A percentile compares a stretch with the other conserved stretches of the same genome.
Evolutionary conservation across 2,888 invertebrate genomes (phyloP).

Genomic region (Masnerella sp.): DNA sequence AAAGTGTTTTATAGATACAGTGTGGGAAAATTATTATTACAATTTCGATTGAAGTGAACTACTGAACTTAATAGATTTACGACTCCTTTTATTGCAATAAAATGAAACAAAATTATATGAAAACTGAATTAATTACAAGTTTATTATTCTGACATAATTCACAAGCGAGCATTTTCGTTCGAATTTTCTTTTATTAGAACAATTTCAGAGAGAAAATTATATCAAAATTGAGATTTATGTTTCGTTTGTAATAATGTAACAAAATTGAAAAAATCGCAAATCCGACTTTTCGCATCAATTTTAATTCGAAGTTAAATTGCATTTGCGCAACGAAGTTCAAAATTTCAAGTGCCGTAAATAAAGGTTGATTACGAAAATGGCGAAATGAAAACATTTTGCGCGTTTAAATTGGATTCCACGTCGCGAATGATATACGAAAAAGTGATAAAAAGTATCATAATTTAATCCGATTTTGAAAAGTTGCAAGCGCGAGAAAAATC

Average conservation of each 20-base stretch:
- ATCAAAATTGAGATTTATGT: too few species aligned
- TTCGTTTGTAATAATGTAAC: too few species aligned
- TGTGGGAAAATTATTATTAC: not conserved
- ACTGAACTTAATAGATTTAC: not conserved
- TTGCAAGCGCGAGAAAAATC: not conserved
- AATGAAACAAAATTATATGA: too few species aligned
- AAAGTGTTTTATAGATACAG: not conserved
- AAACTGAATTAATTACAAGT: too few species aligned
- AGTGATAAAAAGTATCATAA: conserved; percentile 14
- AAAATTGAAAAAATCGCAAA: not conserved
- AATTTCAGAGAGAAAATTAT: too few species aligned
- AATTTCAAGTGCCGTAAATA: not conserved
- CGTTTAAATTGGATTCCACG: conserved; percentile 1
- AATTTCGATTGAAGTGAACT: not conserved
- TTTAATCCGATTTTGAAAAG: conserved; percentile 7
- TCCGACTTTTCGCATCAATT: too few species aligned
- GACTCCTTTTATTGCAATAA: too few species aligned
- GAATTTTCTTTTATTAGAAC: too few species aligned
- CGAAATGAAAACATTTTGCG: not conserved
- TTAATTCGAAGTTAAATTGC: too few species aligned
- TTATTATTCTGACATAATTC: too few species aligned
- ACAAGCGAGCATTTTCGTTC: too few species aligned
- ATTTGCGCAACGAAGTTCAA: too few species aligned
- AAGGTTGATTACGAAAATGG: conserved; percentile 6
- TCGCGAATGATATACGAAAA: conserved; percentile 1